Evolutionary conservation across 2,113 vertebrate species (phyloP), one percentile per base, ranked within the genome.

Genomic region (Gasterosteus nipponicus): DNA sequence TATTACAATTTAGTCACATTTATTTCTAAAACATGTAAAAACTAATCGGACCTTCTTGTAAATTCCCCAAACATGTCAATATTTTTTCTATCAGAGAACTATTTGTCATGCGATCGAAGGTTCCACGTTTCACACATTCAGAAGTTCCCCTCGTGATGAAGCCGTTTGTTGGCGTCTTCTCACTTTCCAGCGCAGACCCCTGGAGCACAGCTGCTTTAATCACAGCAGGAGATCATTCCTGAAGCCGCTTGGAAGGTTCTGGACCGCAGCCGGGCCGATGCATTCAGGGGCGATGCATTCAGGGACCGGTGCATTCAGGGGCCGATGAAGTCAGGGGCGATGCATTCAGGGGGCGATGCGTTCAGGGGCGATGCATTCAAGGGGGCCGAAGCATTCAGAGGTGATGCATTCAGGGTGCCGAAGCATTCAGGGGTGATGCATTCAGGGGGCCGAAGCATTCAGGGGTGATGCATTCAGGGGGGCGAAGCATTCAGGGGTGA

Each of bases 211-310:
- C 75, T 53, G 44, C 84, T 91, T 91, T 91, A 91, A 84, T 76
- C 82, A 82, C 90, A 91, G 90, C 88, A 91, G 80, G 69, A 81
- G 77, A 54, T 88, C 77, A 86, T 91, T 88, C 88, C 69, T 84
- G 87, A 75, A 65, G 71, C 83, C 77, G 66, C 22, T 73, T 82
- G 85, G 87, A 91, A 89, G 87, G 87, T 89, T 84, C 38, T 68
- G 59, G 87, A 76, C 65, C 77, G 39, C 90, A 90, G 85, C 56
- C 38, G 77, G 72, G 73, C 83, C 29, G 19, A 56, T 64, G 71
- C 85, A 81, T 75, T 91, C 86, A 92, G 89, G 87, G 42, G 33
- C 1, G 33, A 35, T 35, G 33, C 33, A 4, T 35, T 35, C 86
- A 92, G 89, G 87, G 38, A 1, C 22, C 33, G 33, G 5, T 35